Base-by-base conservation (phyloP, 2,888 invertebrate genomes). In the Heliconius ethilla region DNA sequence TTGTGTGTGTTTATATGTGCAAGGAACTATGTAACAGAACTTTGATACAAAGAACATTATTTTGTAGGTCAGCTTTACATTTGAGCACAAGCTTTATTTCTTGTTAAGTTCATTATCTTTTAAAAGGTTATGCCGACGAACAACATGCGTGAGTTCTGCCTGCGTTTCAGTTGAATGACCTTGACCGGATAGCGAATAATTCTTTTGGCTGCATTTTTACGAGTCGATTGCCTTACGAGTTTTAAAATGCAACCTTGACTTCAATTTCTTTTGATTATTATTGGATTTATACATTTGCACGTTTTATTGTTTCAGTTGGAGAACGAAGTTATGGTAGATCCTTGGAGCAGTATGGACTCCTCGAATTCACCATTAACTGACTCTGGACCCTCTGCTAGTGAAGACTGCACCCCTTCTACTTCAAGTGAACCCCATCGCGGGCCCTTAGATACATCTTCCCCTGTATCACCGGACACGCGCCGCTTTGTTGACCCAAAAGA, bases 311-410 rank as follows among this genome's bases (percentile, higher is more conserved):
- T 95, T n/a, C 92, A 95, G 95, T 94, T 94, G 95, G 94, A 94
- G 92, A 94, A 94, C 93, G 94, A 94, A 92, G 93, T 95, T 83
- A 94, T 93, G 93, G 91, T 94, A 89, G 94, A 95, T 90, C 92
- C 93, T 79, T 95, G 94, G 94, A 94, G 94, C 93, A 95, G 94
- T 83, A 95, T 95, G 95, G 95, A 95, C 89, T 94, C 94, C 81
- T 92, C 94, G 82, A 94, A 93, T 89, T 94, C 95, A 82, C 94
- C 94, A 84, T 88, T 94, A 87, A 94, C 94, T 84, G 94, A 94
- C 85, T 94, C 94, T 81, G 94, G 90, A 86, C 94, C 94, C 72
- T 94, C 94, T 82, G 94, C 93, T 86, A 94, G 93, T 87, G 94
- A 93, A 85, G 94, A 94, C 86, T 94, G 93, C 89, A 91, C 92